A percentile compares a stretch with the other conserved stretches of the same genome.
phyloP scores from a whole-genome alignment of 2,113 vertebrate species.

The Microtus ochrogaster region DNA sequence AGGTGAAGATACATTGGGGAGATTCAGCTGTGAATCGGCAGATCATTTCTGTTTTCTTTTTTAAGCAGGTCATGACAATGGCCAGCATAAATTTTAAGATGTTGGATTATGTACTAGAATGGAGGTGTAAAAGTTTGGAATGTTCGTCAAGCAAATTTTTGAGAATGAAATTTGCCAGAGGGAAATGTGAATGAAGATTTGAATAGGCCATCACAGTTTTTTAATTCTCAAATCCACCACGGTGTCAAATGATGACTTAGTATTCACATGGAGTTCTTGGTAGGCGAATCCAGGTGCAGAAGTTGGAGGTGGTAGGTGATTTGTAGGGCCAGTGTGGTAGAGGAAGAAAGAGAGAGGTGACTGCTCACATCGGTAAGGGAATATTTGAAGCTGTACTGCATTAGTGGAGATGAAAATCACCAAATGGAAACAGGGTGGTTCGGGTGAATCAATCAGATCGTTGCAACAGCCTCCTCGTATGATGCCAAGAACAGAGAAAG shows the following conservation, averaged over 20 bases:
- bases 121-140: conserved; percentile 32
- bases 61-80: not conserved
- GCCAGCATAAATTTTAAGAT: not conserved
- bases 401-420: not conserved
- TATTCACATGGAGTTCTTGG: not conserved
- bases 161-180: not conserved
- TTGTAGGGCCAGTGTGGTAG: not conserved
- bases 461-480: not conserved
- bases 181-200: not conserved
- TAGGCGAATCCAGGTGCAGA: not conserved
- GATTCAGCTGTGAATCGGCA: not conserved
- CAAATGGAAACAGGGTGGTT: not conserved
- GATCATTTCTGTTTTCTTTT: not conserved
- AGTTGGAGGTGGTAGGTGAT: not conserved
- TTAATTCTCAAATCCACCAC: not conserved
- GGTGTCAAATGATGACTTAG: not conserved
- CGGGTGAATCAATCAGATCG: not conserved
- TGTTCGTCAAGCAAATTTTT: not conserved
- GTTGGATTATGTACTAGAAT: not conserved
- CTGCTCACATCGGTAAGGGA: not conserved
- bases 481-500: not conserved
- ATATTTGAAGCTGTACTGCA: not conserved
- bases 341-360: not conserved
- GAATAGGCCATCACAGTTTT: not conserved
- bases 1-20: not conserved